These are phyloP conservation scores for Cerastoderma edule DNA, from an alignment of 2,888 invertebrate species.

Conservation along the genomic window DNA sequence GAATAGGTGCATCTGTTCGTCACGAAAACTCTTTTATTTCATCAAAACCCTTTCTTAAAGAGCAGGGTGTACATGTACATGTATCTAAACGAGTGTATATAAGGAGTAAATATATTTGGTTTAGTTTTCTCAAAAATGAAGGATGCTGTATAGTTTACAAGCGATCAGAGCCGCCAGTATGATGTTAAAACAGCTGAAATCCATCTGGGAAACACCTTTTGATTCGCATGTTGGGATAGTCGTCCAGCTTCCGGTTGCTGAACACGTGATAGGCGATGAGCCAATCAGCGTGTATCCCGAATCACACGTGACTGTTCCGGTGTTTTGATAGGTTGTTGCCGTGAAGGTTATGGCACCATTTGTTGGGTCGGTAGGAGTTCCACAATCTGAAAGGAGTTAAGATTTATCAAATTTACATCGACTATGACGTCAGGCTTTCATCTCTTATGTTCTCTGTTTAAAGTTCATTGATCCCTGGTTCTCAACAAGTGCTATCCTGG, in stretches of 20 bases:
- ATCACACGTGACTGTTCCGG: slow-evolving; percentile 21
- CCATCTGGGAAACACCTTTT: too few relatives aligned
- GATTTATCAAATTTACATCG: neutral
- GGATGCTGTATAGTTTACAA: too few relatives aligned
- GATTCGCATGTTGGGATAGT: slow-evolving; percentile 6
- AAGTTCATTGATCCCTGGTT: neutral
- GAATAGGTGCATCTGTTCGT: too few relatives aligned
- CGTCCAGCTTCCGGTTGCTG: slow-evolving; percentile 15
- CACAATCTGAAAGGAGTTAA: slow-evolving; percentile 23
- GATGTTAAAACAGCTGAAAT: neutral
- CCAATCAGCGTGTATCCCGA: slow-evolving; percentile 14
- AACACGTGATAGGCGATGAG: slow-evolving; percentile 20
- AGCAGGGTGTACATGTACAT: too few relatives aligned
- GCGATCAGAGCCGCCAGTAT: too few relatives aligned
- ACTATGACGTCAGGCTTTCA: neutral
- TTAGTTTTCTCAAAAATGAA: too few relatives aligned
- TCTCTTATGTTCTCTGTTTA: neutral
- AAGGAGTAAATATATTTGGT: too few relatives aligned
- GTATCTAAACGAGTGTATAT: too few relatives aligned
- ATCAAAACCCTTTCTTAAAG: too few relatives aligned
- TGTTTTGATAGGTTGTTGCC: neutral
- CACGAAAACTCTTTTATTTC: too few relatives aligned
- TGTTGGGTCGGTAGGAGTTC: slow-evolving; percentile 5
- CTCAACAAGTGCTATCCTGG: neutral
- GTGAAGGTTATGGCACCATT: slow-evolving; percentile 4